Conservation (phyloP, 2,113 vertebrate species). For the Oceanites oceanicus region DNA sequence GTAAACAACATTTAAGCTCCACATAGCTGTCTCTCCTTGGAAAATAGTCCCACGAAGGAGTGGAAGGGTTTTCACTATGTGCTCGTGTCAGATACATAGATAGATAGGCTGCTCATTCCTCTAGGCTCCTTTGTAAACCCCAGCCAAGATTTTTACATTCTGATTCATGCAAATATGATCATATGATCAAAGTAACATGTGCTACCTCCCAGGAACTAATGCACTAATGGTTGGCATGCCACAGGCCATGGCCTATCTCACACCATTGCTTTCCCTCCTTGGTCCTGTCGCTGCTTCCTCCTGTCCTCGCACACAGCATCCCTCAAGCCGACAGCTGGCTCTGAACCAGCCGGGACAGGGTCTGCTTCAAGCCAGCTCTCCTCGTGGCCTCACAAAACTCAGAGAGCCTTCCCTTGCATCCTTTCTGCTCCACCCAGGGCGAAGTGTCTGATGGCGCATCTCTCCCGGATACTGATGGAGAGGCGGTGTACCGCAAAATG, state of each 20-base stretch:
- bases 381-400: fast-evolving
- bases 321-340: neutral
- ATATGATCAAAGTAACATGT: constrained; percentile 54
- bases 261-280: neutral
- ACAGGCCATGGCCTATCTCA: neutral
- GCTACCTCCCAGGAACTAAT: constrained; percentile 50
- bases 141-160: constrained; percentile 60
- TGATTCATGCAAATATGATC: constrained; percentile 53
- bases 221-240: neutral
- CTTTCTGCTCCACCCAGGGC: fast-evolving
- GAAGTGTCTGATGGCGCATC: neutral
- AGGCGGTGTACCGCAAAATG: neutral
- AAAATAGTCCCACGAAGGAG: neutral
- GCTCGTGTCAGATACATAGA: neutral
- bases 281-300: neutral
- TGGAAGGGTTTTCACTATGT: neutral
- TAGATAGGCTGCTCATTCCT: constrained; percentile 37
- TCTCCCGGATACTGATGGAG: neutral
- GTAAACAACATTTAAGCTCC: constrained; percentile 38
- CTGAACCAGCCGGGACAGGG: neutral
- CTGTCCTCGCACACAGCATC: neutral
- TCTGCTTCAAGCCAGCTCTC: neutral
- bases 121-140: constrained; percentile 32
- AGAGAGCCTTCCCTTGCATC: neutral
- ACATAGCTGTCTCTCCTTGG: neutral